A percentile compares a stretch with the other conserved stretches of the same genome.
Evolutionary conservation across 2,888 invertebrate genomes (phyloP).

Genomic region (Rotaria macrura): DNA sequence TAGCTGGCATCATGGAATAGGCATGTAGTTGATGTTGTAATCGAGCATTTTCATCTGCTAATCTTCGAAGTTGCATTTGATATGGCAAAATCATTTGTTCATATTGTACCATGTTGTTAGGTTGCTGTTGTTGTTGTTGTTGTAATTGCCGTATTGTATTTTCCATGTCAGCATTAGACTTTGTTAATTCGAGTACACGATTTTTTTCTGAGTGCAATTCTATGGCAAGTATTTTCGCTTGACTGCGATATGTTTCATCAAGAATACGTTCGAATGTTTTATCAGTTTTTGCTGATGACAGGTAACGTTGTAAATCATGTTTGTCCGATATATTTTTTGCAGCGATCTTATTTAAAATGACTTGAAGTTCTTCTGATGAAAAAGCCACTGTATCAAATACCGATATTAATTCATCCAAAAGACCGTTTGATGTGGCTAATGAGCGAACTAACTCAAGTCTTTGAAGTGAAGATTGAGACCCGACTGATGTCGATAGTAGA

Average conservation of each 20-base stretch:
- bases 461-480: background rate
- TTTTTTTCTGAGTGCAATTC: background rate
- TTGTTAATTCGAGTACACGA: background rate
- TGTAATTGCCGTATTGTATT: background rate
- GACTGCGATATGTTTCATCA: slow-evolving; percentile 8
- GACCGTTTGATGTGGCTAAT: background rate
- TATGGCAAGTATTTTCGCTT: background rate
- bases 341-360: background rate
- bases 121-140: background rate
- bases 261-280: background rate
- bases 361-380: background rate
- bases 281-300: background rate
- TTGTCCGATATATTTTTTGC: background rate
- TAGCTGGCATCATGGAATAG: background rate
- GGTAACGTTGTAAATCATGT: background rate
- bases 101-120: background rate
- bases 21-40: slow-evolving; percentile 7
- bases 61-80: background rate
- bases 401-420: background rate
- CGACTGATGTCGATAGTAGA: background rate
- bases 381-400: background rate
- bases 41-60: background rate
- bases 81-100: background rate
- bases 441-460: background rate
- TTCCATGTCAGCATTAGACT: background rate